Base-by-base conservation (phyloP, 2,113 vertebrate genomes). In the Lanius collurio region DNA sequence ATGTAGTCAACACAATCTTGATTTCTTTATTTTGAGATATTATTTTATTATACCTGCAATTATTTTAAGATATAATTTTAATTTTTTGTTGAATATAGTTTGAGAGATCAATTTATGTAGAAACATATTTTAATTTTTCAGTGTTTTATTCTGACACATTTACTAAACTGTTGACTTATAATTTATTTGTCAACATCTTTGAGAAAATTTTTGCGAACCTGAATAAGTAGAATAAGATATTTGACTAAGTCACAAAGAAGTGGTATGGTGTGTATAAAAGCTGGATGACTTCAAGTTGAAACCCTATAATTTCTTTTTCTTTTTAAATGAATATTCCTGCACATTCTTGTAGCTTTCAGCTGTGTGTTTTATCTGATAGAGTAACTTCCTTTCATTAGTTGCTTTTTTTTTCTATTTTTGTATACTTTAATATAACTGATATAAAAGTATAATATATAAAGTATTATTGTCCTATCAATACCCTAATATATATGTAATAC, bases 241-340 rank as follows among this genome's bases (percentile, higher is more conserved):
- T 15, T 81, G 20, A 55, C 26, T 19, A 67, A 49, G 6, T 68
- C n/a, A 53, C 2, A 57, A 11, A 44, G 11, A 28, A 52, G 7
- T 80, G 31, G 7, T 49, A 19, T 27, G 17, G 5, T 74, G 20
- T 41, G 7, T 31, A 78, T 35, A 63, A 82, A 57, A 84, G 4
- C 19, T 37, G 11, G 6, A 53, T 47, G 5, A 52, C 3, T 60
- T 46, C 39, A 23, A n/a, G 4, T 47, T 69, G 13, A 75, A 90
- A 2, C 6, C 2, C 4, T 44, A 2, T 41, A 1, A 4, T 1
- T 59, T 28, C 23, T 30, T 24, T 46, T 56, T 52, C 6, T 16
- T 49, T 52, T 59, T 2, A 56, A 69, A 47, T 52, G 1, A 64
- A 19, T 69, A 49, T 74, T 80, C 7, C 9, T 79, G 4, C 14